Base-by-base conservation (phyloP, 2,888 invertebrate genomes). In the Ormyrus labotus region DNA sequence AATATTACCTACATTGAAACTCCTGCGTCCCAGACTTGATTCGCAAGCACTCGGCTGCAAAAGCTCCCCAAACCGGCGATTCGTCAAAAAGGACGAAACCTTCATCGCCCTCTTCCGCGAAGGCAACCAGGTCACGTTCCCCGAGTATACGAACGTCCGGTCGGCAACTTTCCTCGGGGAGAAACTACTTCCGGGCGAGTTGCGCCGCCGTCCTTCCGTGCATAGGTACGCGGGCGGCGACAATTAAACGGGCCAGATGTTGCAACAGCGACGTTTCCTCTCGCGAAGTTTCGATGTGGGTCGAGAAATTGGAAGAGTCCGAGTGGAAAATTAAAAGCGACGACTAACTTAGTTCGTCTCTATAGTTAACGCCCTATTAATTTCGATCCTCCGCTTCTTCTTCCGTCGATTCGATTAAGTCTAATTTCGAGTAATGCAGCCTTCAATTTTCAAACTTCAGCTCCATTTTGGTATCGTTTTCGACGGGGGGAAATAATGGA, bases 141-240 rank as follows among this genome's bases (percentile, higher is more conserved):
- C 11, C 10, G 68, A 63, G n/a, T 7, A n/a, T 74, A 51, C 45
- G 51, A 48, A 70, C 57, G 73, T 58, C 69, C 45, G 34, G 11
- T 7, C 50, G 13, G 58, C 55, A 74, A 79, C 69, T 69, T 79
- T 74, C 45, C 69, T 50, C 19, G 19, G 19, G 19, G 19, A 19
- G 63, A 69, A 79, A 79, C 69, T 69, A 74, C 74, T 79, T 74
- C 63, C 72, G 63, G 10, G 13, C 50, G 64, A 74, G 69, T 69
- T 77, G 11, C 19, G 19, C 19, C 19, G 19, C 19, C 6, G 50
- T 51, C 6, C 51, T 13, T 34, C 9, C 48, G 60, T 51, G 9
- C 19, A 47, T 48, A 9, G n/a, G 61, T 34, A 68, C 10, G 19
- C 64, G 60, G 63, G 19, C 57, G 55, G 19, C 19, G 48, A 64